Conservation (phyloP, 2,888 invertebrate genomes). For the Ectobius pallidus region DNA sequence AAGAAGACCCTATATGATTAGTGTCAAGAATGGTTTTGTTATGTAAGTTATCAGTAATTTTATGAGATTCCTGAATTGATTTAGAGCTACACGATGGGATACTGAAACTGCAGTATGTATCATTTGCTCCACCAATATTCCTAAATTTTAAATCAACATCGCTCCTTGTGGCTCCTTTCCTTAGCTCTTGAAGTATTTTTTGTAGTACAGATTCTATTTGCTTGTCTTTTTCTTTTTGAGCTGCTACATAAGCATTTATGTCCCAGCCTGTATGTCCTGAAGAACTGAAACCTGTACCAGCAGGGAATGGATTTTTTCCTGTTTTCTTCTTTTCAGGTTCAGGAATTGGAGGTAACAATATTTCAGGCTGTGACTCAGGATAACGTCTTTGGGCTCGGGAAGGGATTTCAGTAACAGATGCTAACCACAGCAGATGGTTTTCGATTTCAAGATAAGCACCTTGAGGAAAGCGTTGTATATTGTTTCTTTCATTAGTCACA, state of each 20-base stretch:
- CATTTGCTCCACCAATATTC: slow-evolving; percentile 7
- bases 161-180: not conserved
- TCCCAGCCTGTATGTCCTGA: slow-evolving; percentile 49
- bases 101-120: slow-evolving; percentile 34
- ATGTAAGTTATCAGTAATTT: no score
- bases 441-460: slow-evolving; percentile 52
- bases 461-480: slow-evolving; percentile 47
- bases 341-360: not conserved
- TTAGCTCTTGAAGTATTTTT: slow-evolving; percentile 41
- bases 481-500: slow-evolving; percentile 49
- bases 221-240: slow-evolving; percentile 52
- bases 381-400: slow-evolving; percentile 35
- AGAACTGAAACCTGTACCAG: slow-evolving; percentile 41
- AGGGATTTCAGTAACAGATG: slow-evolving; percentile 47
- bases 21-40: no score
- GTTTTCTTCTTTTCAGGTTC: slow-evolving; percentile 10
- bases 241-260: slow-evolving; percentile 51
- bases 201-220: slow-evolving; percentile 47
- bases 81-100: slow-evolving; percentile 29
- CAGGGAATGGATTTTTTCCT: slow-evolving; percentile 33
- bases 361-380: slow-evolving; percentile 9
- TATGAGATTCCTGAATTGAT: not conserved
- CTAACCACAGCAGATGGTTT: slow-evolving; percentile 51
- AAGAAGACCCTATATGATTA: not conserved
- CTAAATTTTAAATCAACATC: not conserved